Conservation (phyloP, 2,113 vertebrate genomes). For the Scophthalmus maximus region DNA sequence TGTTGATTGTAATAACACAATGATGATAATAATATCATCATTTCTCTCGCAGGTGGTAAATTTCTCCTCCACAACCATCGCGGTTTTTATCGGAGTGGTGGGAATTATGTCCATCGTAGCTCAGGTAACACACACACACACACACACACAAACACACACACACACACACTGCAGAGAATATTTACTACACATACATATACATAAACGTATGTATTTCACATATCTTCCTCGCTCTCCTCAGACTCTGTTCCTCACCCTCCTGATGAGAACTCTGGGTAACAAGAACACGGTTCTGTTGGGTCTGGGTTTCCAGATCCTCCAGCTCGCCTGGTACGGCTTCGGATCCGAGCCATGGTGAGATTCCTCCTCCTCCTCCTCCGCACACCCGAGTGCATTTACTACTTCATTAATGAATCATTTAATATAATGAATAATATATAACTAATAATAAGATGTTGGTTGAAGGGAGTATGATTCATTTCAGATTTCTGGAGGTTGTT, state of each 20-base stretch:
- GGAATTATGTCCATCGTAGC: slow-evolving; percentile 95
- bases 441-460: no score
- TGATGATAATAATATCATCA: background rate
- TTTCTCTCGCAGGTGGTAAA: slow-evolving; percentile 86
- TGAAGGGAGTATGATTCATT: no score
- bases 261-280: slow-evolving; percentile 92
- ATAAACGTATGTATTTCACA: no score
- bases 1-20: no score
- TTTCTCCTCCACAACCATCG: slow-evolving; percentile 92
- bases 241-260: slow-evolving; percentile 89
- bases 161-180: no score
- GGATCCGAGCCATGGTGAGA: slow-evolving; percentile 93
- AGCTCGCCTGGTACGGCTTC: slow-evolving; percentile 94
- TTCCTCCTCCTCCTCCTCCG: no score
- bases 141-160: background rate
- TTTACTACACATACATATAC: no score
- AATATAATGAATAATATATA: no score
- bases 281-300: slow-evolving; percentile 95
- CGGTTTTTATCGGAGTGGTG: slow-evolving; percentile 93
- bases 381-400: no score
- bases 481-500: no score
- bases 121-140: slow-evolving; percentile 85
- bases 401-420: no score
- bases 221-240: slow-evolving; percentile 66
- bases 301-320: slow-evolving; percentile 91